Conservation (phyloP, 2,113 vertebrate species). For the Raja brachyura region DNA sequence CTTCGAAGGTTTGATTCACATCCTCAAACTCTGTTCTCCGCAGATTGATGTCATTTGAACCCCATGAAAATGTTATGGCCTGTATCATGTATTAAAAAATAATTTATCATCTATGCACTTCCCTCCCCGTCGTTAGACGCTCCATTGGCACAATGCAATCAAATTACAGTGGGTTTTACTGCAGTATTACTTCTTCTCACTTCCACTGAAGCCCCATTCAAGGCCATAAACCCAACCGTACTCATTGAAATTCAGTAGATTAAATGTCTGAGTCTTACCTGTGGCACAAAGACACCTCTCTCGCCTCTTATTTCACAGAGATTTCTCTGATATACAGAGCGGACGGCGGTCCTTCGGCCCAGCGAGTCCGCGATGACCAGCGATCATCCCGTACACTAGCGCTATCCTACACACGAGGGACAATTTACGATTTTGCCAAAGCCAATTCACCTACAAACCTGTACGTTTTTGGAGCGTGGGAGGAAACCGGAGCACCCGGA, state of each 20-base stretch:
- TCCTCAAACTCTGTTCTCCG: background rate
- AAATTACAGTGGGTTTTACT: background rate
- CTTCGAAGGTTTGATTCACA: background rate
- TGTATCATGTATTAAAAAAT: background rate
- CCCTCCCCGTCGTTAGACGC: background rate
- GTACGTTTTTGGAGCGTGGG: too few species aligned
- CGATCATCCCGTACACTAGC: too few species aligned
- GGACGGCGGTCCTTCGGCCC: too few species aligned
- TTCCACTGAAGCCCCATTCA: background rate
- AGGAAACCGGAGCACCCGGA: too few species aligned
- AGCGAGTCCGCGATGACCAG: too few species aligned
- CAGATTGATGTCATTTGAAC: conserved; percentile 15
- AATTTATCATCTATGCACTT: background rate
- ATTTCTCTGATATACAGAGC: too few species aligned
- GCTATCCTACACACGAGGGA: too few species aligned
- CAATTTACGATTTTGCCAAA: too few species aligned
- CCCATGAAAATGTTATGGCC: conserved; percentile 1
- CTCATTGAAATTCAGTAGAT: background rate
- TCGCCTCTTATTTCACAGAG: too few species aligned
- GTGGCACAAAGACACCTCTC: background rate
- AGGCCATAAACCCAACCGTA: background rate
- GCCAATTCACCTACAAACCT: too few species aligned
- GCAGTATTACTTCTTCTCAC: background rate
- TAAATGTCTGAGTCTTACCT: background rate
- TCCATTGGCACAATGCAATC: background rate